These are phyloP conservation scores for Synergus laeviventris DNA, from an alignment of 2,888 invertebrate species.

Conservation along the genomic window DNA sequence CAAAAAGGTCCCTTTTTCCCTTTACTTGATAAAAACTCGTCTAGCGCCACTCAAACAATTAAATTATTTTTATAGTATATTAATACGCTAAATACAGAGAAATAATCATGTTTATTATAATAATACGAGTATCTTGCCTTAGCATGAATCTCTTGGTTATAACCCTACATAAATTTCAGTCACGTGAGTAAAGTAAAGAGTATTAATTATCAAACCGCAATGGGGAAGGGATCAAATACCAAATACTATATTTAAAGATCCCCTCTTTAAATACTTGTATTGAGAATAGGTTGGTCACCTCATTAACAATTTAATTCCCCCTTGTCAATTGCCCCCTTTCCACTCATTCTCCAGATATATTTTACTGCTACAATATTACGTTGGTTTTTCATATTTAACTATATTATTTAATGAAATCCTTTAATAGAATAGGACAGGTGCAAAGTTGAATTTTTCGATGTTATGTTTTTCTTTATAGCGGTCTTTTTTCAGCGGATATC, in stretches of 20 bases:
- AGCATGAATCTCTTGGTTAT: background rate
- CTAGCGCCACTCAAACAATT: too few relatives aligned
- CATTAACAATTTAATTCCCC: conserved; percentile 8
- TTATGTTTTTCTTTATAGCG: background rate
- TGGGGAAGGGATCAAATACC: conserved; percentile 32
- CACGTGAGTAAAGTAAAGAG: conserved; percentile 32
- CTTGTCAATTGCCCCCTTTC: background rate
- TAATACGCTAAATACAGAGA: background rate
- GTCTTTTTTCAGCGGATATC: background rate
- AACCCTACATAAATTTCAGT: conserved; percentile 34
- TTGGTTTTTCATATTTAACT: background rate
- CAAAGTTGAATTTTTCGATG: background rate
- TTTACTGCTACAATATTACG: background rate
- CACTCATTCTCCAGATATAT: conserved; percentile 41
- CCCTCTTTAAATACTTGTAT: conserved; percentile 21
- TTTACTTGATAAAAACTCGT: background rate
- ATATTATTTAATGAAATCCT: background rate
- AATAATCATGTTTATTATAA: background rate
- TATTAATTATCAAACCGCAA: conserved; percentile 39
- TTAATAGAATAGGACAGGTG: background rate
- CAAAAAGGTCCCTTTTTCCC: background rate
- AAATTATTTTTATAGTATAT: background rate
- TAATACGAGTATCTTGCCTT: background rate
- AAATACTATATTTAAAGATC: conserved; percentile 21
- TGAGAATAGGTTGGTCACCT: conserved; percentile 9